phyloP scores from a whole-genome alignment of 2,797 vertebrate genomes.

The Channallabes apus region DNA sequence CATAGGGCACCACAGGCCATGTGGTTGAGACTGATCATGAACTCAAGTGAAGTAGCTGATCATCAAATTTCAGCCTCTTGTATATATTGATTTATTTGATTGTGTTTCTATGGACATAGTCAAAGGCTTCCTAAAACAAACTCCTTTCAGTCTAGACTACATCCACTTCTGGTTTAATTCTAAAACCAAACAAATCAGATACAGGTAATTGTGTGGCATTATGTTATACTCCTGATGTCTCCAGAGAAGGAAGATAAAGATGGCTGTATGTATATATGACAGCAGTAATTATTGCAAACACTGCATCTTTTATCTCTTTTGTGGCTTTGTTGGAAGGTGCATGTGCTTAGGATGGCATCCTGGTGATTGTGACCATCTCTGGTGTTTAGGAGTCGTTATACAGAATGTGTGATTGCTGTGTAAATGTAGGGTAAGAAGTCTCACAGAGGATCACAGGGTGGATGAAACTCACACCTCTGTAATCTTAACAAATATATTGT shows the following conservation, averaged over 20 bases:
- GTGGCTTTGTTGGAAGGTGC: neutral
- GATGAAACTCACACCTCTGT: neutral
- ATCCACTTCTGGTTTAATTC: neutral
- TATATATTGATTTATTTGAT: neutral
- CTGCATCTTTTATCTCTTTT: neutral
- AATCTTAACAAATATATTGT: conserved; percentile 2
- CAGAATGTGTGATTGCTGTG: neutral
- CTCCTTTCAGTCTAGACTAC: neutral
- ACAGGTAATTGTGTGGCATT: neutral
- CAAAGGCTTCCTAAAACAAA: neutral
- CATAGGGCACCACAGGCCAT: neutral
- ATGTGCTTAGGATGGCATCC: neutral
- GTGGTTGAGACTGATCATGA: neutral
- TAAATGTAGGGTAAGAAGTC: neutral
- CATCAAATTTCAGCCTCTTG: neutral
- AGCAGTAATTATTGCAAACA: neutral
- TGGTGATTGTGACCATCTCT: neutral
- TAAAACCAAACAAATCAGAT: neutral
- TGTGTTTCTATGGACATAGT: neutral
- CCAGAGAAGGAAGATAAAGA: neutral
- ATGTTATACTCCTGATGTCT: neutral
- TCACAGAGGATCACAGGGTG: neutral
- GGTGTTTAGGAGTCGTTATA: neutral
- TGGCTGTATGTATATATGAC: neutral
- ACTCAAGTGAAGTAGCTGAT: neutral